Conservation (phyloP, 2,888 invertebrate species). For the Ashinkailepas kermadecensis region DNA sequence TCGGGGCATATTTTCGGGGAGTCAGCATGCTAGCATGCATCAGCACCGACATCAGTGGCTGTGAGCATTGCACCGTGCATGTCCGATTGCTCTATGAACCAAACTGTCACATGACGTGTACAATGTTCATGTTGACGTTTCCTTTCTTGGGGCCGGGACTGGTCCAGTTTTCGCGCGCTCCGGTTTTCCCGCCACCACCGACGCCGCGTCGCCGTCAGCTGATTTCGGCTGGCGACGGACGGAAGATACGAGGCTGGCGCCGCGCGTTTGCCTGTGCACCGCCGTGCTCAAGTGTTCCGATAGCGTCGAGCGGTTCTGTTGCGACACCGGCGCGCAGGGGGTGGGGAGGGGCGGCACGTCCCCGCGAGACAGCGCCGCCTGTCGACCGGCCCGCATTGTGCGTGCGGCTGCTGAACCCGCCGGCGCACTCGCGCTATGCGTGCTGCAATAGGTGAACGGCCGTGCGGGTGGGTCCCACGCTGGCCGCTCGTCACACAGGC, state of each 20-base stretch:
- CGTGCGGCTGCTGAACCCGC: not conserved
- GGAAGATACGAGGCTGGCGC: not conserved
- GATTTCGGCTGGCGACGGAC: no score
- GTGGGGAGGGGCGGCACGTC: not conserved
- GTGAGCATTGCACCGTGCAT: no score
- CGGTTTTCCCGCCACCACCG: no score
- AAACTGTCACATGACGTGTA: no score
- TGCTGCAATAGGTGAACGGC: not conserved
- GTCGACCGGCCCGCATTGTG: not conserved
- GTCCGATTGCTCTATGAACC: no score
- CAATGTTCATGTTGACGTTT: no score
- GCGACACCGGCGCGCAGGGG: not conserved
- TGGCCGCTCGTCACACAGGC: not conserved
- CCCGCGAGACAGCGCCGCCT: not conserved
- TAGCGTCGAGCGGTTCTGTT: not conserved
- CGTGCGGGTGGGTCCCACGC: not conserved
- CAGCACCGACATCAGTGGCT: no score
- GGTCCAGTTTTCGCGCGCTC: no score
- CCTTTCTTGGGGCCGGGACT: no score
- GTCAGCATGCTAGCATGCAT: no score
- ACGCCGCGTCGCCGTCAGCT: no score
- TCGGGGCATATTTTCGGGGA: no score
- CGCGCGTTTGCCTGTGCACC: not conserved
- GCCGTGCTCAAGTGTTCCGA: not conserved
- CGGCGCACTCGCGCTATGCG: not conserved